Evolutionary conservation across 2,113 vertebrate species (phyloP).

Genomic region (Catagonus wagneri): DNA sequence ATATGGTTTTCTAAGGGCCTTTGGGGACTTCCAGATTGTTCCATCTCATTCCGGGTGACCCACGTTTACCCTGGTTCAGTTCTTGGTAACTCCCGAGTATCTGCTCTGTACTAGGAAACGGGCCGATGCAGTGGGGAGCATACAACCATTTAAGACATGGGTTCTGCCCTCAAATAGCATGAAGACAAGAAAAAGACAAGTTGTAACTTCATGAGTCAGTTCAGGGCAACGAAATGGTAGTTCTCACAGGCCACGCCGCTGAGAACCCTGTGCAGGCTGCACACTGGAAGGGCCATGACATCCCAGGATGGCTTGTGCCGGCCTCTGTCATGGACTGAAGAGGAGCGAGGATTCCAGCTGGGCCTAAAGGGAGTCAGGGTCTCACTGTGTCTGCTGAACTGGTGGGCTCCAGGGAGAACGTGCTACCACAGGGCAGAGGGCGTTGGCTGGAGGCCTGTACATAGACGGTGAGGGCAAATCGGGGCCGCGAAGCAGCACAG

Average conservation of each 20-base stretch:
- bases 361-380: not conserved
- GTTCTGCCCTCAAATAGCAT: not conserved
- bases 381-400: not conserved
- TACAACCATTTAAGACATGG: not conserved
- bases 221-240: not conserved
- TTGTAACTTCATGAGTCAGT: not conserved
- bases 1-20: not conserved
- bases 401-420: not conserved
- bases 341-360: not conserved
- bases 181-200: conserved; percentile 43
- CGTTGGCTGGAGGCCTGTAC: not conserved
- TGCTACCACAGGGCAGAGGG: rapidly evolving
- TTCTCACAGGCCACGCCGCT: not conserved
- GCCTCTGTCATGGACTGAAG: not conserved
- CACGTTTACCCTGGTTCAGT: not conserved
- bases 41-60: not conserved
- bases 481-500: not conserved
- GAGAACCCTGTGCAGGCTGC: not conserved
- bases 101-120: not conserved
- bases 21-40: not conserved
- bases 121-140: not conserved
- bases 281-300: not conserved
- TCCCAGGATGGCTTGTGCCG: not conserved
- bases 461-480: not conserved
- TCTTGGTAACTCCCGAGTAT: not conserved